Evolutionary conservation across 2,888 invertebrate species (phyloP).

Genomic region (Pandemis heparana): DNA sequence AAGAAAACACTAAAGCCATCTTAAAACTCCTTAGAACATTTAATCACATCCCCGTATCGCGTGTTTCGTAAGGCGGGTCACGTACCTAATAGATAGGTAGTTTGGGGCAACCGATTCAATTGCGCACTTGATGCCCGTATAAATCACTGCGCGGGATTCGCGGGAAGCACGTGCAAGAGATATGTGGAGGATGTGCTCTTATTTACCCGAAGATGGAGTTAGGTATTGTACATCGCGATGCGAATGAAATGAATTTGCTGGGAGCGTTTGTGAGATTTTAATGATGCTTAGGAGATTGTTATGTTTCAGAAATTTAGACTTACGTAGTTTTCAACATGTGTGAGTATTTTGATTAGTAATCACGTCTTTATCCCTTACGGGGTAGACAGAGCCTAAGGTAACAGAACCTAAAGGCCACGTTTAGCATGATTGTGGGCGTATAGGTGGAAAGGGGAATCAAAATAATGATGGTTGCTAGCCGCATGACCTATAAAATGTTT

Average conservation of each 20-base stretch:
- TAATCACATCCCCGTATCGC: neutral
- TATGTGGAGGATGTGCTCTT: constrained; percentile 10
- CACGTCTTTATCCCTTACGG: too few relatives aligned
- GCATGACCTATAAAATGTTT: too few relatives aligned
- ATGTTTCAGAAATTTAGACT: too few relatives aligned
- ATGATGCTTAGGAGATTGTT: neutral
- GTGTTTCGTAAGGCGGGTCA: constrained; percentile 20
- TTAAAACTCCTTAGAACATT: neutral
- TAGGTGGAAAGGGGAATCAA: too few relatives aligned
- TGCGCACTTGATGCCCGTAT: constrained; percentile 31
- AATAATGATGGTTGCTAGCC: too few relatives aligned
- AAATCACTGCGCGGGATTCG: constrained; percentile 29
- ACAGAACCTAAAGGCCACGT: too few relatives aligned
- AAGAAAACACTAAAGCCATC: neutral
- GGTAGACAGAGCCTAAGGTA: too few relatives aligned
- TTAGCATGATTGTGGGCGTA: too few relatives aligned
- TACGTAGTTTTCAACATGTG: too few relatives aligned
- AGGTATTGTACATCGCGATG: neutral
- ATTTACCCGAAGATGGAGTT: constrained; percentile 7
- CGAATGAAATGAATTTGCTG: neutral
- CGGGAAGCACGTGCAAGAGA: constrained; percentile 6
- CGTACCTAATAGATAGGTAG: constrained; percentile 41
- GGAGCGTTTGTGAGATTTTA: neutral
- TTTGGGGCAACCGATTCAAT: constrained; percentile 41
- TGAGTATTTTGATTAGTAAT: too few relatives aligned